Conservation (phyloP, 2,888 invertebrate genomes). For the Euzophera pinguis region DNA sequence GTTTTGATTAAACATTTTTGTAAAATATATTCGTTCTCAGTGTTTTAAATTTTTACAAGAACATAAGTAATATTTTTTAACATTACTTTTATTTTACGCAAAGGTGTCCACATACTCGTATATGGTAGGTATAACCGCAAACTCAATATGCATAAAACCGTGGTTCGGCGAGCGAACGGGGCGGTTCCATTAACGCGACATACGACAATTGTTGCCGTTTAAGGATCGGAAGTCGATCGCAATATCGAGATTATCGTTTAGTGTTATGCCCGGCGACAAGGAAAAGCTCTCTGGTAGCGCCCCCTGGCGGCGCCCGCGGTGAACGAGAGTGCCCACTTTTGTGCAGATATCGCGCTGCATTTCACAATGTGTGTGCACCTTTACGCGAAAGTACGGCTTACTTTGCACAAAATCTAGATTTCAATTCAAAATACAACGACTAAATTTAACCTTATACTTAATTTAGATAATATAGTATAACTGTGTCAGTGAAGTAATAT, state of each 20-base stretch:
- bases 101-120: conserved; percentile 25
- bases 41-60: no score
- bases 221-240: conserved; percentile 64
- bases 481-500: no score
- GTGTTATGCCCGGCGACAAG: conserved; percentile 73
- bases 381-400: neutral
- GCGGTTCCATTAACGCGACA: conserved; percentile 62
- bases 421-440: neutral
- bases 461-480: no score
- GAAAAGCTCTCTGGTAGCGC: conserved; percentile 68
- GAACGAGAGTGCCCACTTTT: conserved; percentile 37
- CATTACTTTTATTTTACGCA: conserved; percentile 11
- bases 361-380: conserved; percentile 16
- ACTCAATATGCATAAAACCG: conserved; percentile 53
- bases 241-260: conserved; percentile 74
- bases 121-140: conserved; percentile 29
- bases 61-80: neutral
- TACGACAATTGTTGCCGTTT: conserved; percentile 70
- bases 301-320: conserved; percentile 45
- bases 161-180: conserved; percentile 29
- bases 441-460: no score
- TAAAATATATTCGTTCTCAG: no score
- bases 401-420: neutral
- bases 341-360: conserved; percentile 26
- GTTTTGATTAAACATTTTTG: no score